These are phyloP conservation scores for Sphaerodactylus townsendi DNA, from an alignment of 2,113 vertebrate species.

Conservation along the genomic window DNA sequence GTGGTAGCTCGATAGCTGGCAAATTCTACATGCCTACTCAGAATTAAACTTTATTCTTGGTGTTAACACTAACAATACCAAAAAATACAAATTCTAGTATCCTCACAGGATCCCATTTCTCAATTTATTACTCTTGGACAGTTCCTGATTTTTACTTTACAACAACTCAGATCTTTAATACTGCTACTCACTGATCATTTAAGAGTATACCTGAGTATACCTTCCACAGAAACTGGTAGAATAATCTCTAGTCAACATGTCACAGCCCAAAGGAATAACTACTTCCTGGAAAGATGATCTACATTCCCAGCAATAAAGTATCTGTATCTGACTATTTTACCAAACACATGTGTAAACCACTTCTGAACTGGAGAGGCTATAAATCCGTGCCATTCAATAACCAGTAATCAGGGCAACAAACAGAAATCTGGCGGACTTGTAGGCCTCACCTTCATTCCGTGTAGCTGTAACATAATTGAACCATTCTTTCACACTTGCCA, in stretches of 20 bases:
- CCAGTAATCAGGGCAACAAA: neutral
- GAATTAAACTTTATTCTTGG: neutral
- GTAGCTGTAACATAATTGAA: constrained; percentile 98
- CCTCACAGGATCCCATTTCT: neutral
- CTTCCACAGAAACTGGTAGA: neutral
- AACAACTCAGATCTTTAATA: neutral
- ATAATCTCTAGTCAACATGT: neutral
- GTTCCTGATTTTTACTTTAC: neutral
- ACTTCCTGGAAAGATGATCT: neutral
- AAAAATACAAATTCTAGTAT: neutral
- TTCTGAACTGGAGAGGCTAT: constrained; percentile 4
- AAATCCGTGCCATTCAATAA: neutral
- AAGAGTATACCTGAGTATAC: neutral
- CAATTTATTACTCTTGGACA: neutral
- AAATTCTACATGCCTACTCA: neutral
- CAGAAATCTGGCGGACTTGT: neutral
- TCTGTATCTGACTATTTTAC: neutral
- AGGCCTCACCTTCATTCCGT: constrained; percentile 89
- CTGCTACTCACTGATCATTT: neutral
- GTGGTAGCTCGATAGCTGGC: neutral
- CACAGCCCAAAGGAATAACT: neutral
- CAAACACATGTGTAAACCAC: neutral
- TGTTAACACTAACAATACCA: neutral
- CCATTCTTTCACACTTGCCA: constrained; percentile 97
- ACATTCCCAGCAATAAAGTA: neutral